These are phyloP conservation scores for Erethizon dorsatum DNA, from an alignment of 2,797 vertebrate genomes.

Conservation along the genomic window DNA sequence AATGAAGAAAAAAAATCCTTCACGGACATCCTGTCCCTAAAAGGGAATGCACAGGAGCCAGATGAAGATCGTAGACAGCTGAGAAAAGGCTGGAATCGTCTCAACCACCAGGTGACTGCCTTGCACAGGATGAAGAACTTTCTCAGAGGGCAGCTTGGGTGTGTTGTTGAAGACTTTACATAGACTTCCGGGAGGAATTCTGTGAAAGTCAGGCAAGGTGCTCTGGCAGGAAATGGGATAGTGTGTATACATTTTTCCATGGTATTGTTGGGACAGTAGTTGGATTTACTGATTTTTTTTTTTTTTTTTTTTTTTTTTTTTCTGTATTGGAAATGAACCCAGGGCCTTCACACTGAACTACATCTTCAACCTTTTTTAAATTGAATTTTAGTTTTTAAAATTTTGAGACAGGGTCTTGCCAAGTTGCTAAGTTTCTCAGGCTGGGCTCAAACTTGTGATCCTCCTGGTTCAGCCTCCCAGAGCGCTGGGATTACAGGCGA, in stretches of 20 bases:
- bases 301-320: neutral
- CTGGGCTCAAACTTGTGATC: neutral
- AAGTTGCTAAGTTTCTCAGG: neutral
- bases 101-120: constrained; percentile 91
- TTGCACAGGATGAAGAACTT: neutral
- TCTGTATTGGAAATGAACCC: neutral
- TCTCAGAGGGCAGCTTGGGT: neutral
- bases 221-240: neutral
- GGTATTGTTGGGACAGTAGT: neutral
- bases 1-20: constrained; percentile 93
- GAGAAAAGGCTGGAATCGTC: constrained; percentile 91
- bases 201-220: neutral
- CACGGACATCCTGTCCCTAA: constrained; percentile 91
- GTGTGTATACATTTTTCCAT: neutral
- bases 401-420: neutral
- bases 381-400: neutral
- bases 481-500: neutral
- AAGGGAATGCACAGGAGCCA: constrained; percentile 88
- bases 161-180: neutral
- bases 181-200: neutral
- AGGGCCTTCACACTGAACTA: neutral
- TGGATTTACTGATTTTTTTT: constrained; percentile 31
- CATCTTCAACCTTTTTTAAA: neutral
- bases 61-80: constrained; percentile 90
- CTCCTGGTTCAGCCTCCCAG: neutral